Conservation (phyloP, 2,888 invertebrate species). For the Macrophya annulata region DNA sequence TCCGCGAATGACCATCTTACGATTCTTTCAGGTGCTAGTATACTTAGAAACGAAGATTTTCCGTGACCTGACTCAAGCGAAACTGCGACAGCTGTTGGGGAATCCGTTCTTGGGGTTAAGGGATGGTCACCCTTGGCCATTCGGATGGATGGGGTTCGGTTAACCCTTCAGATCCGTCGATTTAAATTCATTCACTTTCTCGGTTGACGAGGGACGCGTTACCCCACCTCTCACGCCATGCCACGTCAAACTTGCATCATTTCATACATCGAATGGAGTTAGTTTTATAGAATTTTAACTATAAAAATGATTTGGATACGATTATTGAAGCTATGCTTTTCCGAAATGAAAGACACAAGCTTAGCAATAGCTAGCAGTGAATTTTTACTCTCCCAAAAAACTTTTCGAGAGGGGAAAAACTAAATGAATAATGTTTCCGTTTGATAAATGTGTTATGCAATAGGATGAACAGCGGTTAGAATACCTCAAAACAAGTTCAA, state of each 20-base stretch:
- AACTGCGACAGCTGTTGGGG: slow-evolving; percentile 45
- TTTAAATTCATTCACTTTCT: slow-evolving; percentile 47
- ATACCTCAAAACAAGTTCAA: slow-evolving; percentile 41
- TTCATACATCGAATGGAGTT: not conserved
- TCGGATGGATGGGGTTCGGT: slow-evolving; percentile 39
- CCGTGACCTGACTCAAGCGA: slow-evolving; percentile 49
- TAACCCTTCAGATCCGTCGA: slow-evolving; percentile 50
- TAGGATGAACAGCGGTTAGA: slow-evolving; percentile 45
- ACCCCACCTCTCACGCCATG: not conserved
- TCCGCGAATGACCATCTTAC: not conserved
- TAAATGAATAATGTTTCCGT: slow-evolving; percentile 16
- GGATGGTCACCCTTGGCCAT: slow-evolving; percentile 41
- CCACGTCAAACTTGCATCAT: slow-evolving; percentile 11
- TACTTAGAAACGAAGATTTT: slow-evolving; percentile 28
- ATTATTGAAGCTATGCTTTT: not conserved
- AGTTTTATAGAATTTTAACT: not conserved
- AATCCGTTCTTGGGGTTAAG: slow-evolving; percentile 45
- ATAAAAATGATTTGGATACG: not conserved
- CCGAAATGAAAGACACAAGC: not conserved
- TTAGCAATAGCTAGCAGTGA: not conserved
- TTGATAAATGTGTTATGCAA: slow-evolving; percentile 50
- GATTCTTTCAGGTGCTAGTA: not conserved
- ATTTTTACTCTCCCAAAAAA: not conserved
- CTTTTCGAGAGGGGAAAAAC: slow-evolving; percentile 2
- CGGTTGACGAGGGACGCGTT: slow-evolving; percentile 25